A percentile compares a stretch with the other conserved stretches of the same genome.
phyloP scores from a whole-genome alignment of 2,797 vertebrate species.

The Enteromius argenteus region DNA sequence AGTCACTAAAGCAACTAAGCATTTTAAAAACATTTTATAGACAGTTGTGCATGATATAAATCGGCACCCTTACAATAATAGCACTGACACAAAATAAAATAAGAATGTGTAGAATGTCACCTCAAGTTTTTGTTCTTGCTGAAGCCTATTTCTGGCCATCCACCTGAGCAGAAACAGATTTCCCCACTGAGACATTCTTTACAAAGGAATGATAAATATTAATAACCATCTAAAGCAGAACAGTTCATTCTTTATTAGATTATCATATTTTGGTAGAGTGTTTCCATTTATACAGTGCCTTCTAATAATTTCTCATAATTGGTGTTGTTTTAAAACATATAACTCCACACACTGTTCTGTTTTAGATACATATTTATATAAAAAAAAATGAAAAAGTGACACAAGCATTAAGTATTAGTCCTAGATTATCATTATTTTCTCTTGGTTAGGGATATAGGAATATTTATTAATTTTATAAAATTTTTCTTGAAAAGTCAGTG shows the following conservation, averaged over 20 bases:
- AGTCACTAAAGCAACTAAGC: not conserved
- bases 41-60: not conserved
- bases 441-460: not conserved
- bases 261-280: not conserved
- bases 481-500: no score
- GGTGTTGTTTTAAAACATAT: not conserved
- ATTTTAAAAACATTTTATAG: not conserved
- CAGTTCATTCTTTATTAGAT: not conserved
- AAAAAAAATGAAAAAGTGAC: not conserved
- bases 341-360: not conserved
- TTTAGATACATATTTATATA: not conserved
- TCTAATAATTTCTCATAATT: not conserved
- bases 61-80: not conserved
- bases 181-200: not conserved
- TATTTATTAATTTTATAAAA: not conserved
- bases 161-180: not conserved
- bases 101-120: not conserved
- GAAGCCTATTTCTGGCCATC: not conserved
- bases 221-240: not conserved
- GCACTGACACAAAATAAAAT: not conserved
- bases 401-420: not conserved
- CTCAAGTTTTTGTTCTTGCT: not conserved
- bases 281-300: not conserved
- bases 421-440: not conserved
- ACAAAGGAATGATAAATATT: not conserved